Evolutionary conservation across 2,797 vertebrate species (phyloP), one percentile per base, ranked within the genome.

Genomic region (Parotocinclus haroldoi): DNA sequence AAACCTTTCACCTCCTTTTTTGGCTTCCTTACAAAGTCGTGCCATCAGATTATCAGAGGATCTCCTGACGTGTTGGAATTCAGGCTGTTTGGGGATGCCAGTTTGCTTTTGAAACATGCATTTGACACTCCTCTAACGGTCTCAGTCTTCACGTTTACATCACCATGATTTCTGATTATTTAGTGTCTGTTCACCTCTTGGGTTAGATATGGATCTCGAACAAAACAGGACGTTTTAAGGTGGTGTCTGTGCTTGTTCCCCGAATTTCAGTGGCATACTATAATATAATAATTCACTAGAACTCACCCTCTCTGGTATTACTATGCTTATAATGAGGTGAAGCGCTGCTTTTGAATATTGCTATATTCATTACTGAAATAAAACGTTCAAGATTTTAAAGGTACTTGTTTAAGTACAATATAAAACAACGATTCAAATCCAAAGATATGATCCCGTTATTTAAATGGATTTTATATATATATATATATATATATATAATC

Each of bases 161-260:
- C 48, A 55, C 66, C 38, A 58, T 27, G 45, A 12, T 70, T 62
- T 19, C 54, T 69, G 63, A 53, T 63, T 56, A 61, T 73, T 75
- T 71, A 71, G 48, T 55, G 59, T 71, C 61, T 70, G 68, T 63
- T 59, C 42, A 27, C 51, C 54, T 62, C 57, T 64, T 58, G 40
- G 65, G 40, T 36, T 9, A 71, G 76, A 78, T 78, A 78, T 56
- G 66, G 37, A 78, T 78, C 76, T 78, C 39, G 62, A 73, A 73
- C 76, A 67, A 75, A 66, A 62, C 66, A 74, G 58, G 27, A 69
- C 46, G 69, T 74, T 73, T 27, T 71, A 42, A 73, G 63, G 63
- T 69, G 68, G 59, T 76, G 76, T 49, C 64, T 68, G 64, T 67
- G 62, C 73, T 71, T 78, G 76, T 68, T 76, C 37, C 60, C 40